phyloP scores from a whole-genome alignment of 2,113 vertebrate species.

The Gadus chalcogrammus region DNA sequence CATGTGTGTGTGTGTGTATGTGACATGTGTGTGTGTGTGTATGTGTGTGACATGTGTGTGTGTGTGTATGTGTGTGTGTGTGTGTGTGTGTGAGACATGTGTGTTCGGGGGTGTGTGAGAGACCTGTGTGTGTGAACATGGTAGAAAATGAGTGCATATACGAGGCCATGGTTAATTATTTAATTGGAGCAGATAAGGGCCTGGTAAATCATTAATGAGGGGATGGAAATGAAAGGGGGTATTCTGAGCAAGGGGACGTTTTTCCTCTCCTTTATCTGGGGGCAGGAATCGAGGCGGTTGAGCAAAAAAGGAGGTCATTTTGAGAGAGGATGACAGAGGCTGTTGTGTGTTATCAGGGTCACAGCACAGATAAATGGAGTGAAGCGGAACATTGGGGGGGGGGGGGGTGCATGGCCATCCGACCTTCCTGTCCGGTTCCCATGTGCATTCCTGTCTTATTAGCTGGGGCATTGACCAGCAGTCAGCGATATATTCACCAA shows the following conservation, averaged over 20 bases:
- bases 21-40: background rate
- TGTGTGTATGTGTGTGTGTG: no score
- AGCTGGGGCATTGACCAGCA: background rate
- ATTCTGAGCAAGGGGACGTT: background rate
- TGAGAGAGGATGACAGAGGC: background rate
- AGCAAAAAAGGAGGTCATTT: background rate
- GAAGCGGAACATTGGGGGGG: slow-evolving; percentile 14
- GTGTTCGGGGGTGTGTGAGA: background rate
- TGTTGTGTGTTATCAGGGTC: background rate
- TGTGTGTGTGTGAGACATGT: no score
- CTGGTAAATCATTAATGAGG: slow-evolving; percentile 45
- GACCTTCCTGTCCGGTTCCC: slow-evolving; percentile 27
- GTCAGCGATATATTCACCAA: background rate
- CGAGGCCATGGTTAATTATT: slow-evolving; percentile 40
- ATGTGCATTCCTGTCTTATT: background rate
- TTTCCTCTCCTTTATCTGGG: no score
- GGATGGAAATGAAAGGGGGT: slow-evolving; percentile 24
- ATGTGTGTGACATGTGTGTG: background rate
- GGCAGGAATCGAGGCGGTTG: no score
- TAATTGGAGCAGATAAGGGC: slow-evolving; percentile 42
- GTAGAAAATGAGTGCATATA: slow-evolving; percentile 20
- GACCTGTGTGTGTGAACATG: slow-evolving; percentile 7
- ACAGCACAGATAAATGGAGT: slow-evolving; percentile 20
- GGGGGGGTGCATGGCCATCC: background rate
- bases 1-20: background rate